A percentile compares a stretch with the other conserved stretches of the same genome.
phyloP scores from a whole-genome alignment of 2,797 vertebrate species.

The Pseudochaenichthys georgianus region DNA sequence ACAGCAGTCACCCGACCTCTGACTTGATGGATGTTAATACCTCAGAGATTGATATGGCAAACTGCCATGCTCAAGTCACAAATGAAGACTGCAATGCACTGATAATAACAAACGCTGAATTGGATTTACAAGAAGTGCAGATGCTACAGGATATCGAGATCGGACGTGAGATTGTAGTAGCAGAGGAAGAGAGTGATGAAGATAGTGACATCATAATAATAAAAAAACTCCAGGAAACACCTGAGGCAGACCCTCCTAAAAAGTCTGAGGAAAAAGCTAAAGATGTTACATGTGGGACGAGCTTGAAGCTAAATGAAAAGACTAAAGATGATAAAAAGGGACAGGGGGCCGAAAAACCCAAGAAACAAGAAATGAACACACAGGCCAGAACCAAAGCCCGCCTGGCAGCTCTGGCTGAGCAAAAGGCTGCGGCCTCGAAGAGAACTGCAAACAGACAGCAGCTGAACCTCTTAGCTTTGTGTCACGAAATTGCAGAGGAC shows the following conservation, averaged over 20 bases:
- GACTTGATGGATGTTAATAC: constrained; percentile 52
- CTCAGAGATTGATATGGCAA: constrained; percentile 49
- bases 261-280: constrained; percentile 43
- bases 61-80: constrained; percentile 29
- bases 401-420: constrained; percentile 86
- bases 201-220: constrained; percentile 64
- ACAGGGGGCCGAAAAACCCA: constrained; percentile 70
- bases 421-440: constrained; percentile 82
- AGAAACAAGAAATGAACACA: constrained; percentile 88
- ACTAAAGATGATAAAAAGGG: constrained; percentile 50
- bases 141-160: constrained; percentile 82
- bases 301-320: constrained; percentile 46
- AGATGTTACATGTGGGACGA: constrained; percentile 7
- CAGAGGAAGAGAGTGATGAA: constrained; percentile 68
- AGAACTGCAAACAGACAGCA: constrained; percentile 87
- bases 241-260: constrained; percentile 30
- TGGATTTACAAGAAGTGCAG: constrained; percentile 71
- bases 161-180: constrained; percentile 79
- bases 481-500: constrained; percentile 98
- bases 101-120: constrained; percentile 20
- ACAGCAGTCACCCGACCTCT: constrained; percentile 44
- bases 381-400: constrained; percentile 87
- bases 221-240: constrained; percentile 55
- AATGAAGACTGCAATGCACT: constrained; percentile 34
- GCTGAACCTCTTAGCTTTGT: constrained; percentile 95